phyloP scores from a whole-genome alignment of 2,113 vertebrate genomes.

The Donacobius atricapilla region DNA sequence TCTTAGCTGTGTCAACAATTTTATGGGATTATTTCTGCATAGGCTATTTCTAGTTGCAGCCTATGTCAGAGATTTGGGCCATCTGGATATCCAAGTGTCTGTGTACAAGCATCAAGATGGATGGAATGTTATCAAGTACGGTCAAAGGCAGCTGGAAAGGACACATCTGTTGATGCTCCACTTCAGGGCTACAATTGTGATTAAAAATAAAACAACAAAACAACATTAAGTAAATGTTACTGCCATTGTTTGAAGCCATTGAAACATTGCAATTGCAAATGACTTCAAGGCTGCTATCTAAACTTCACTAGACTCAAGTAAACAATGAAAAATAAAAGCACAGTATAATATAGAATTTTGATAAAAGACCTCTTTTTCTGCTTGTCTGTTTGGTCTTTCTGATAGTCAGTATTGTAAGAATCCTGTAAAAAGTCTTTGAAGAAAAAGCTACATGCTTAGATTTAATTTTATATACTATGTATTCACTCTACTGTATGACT shows the following conservation, averaged over 20 bases:
- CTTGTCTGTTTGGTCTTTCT: background rate
- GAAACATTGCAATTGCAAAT: background rate
- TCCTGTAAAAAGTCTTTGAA: background rate
- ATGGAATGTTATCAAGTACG: slow-evolving; percentile 7
- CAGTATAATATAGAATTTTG: background rate
- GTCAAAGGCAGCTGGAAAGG: background rate
- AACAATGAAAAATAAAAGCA: background rate
- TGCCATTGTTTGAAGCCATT: background rate
- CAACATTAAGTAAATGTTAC: background rate
- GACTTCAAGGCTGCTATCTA: background rate
- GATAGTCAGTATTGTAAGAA: background rate
- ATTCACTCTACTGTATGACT: background rate
- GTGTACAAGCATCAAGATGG: slow-evolving; percentile 16
- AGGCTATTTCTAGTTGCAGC: background rate
- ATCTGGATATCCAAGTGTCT: background rate
- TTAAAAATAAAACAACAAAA: background rate
- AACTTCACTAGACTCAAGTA: background rate
- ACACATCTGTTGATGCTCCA: background rate
- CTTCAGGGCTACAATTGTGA: background rate
- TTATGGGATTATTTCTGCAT: slow-evolving; percentile 7
- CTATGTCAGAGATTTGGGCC: background rate
- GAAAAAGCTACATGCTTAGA: background rate
- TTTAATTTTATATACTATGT: background rate
- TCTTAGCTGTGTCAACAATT: background rate
- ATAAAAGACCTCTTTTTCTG: background rate